Percentiles rank a stretch among this genome's conserved stretches.
phyloP scores from a whole-genome alignment of 2,113 vertebrate species.

The Marmota monax region DNA sequence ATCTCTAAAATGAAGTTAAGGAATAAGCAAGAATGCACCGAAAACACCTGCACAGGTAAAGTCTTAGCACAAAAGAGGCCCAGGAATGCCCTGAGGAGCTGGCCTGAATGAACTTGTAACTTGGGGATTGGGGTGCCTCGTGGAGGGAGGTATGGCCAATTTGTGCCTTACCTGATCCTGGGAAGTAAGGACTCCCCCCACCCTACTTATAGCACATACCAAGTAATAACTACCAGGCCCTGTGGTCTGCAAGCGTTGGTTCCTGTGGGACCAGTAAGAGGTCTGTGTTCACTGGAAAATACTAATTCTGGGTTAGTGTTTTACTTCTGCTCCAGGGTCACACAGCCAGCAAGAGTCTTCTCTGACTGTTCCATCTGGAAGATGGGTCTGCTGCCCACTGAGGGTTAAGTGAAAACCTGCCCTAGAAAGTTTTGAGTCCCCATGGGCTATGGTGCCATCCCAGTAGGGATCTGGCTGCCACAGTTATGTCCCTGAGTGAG shows the following conservation, averaged over 20 bases:
- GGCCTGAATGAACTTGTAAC: background rate
- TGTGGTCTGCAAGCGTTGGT: too few species aligned
- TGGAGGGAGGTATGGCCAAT: background rate
- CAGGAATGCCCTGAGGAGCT: too few species aligned
- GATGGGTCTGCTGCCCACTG: background rate
- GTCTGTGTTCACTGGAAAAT: background rate
- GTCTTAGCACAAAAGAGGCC: too few species aligned
- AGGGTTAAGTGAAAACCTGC: background rate
- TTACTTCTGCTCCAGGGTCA: background rate
- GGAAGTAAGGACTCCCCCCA: background rate
- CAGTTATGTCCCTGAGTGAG: rapidly evolving
- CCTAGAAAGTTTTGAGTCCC: background rate
- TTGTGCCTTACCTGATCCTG: background rate
- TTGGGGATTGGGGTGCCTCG: background rate
- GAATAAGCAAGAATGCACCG: background rate
- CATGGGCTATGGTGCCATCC: too few species aligned
- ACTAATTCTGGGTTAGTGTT: background rate
- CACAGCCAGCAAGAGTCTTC: background rate
- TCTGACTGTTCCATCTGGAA: background rate
- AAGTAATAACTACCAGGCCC: background rate
- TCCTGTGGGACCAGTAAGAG: background rate
- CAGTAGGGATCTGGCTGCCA: background rate
- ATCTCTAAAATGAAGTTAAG: background rate
- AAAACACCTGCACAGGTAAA: background rate
- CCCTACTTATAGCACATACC: rapidly evolving